phyloP scores from a whole-genome alignment of 2,888 invertebrate species.

The Galerucella calmariensis region DNA sequence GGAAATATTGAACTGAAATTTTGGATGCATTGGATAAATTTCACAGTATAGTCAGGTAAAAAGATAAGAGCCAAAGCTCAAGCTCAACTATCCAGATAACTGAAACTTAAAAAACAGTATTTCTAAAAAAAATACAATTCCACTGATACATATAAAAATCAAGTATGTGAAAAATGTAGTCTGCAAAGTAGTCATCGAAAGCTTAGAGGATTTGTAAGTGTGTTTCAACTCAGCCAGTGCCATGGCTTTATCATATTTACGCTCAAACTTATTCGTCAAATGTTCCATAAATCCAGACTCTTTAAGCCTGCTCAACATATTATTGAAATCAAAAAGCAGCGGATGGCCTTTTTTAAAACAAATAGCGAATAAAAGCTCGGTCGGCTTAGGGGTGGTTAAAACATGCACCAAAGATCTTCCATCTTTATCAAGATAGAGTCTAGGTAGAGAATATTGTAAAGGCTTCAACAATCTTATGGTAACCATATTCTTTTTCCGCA shows the following conservation, averaged over 20 bases:
- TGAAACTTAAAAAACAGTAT: background rate
- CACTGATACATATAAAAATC: background rate
- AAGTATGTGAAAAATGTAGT: background rate
- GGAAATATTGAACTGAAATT: no score
- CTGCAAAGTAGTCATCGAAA: background rate
- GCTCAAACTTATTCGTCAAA: background rate
- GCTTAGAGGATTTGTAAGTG: background rate
- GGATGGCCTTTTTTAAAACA: slow-evolving; percentile 30
- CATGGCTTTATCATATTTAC: slow-evolving; percentile 15
- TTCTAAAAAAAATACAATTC: background rate
- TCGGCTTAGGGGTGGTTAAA: slow-evolving; percentile 1
- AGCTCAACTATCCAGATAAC: no score
- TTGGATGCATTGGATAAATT: no score
- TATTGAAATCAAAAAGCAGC: slow-evolving; percentile 13
- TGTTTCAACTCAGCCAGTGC: background rate
- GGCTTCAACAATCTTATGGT: slow-evolving; percentile 18
- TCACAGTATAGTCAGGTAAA: no score
- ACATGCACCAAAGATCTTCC: slow-evolving; percentile 30
- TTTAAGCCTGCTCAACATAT: slow-evolving; percentile 9
- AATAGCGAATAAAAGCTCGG: background rate
- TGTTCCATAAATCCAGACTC: slow-evolving; percentile 25
- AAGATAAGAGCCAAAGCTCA: no score
- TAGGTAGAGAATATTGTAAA: slow-evolving; percentile 26
- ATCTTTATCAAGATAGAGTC: slow-evolving; percentile 23
- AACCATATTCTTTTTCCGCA: slow-evolving; percentile 24